These are phyloP conservation scores for Pseudomyrmex gracilis DNA, from an alignment of 1,140 invertebrate genomes.

Conservation along the genomic window DNA sequence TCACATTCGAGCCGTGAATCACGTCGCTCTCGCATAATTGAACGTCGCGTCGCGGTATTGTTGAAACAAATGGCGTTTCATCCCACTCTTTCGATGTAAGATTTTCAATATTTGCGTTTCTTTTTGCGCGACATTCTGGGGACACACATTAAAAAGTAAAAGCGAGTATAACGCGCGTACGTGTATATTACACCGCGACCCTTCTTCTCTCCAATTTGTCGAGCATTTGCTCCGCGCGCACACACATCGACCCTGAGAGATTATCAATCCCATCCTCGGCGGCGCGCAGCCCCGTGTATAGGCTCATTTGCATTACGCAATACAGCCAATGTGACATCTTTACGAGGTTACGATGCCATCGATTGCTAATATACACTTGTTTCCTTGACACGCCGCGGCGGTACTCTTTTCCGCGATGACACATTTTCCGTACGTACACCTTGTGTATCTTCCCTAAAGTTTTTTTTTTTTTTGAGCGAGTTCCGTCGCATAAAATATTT, in stretches of 20 bases:
- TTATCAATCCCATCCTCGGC: conserved; percentile 45
- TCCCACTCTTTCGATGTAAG: not conserved
- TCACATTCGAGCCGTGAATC: not conserved
- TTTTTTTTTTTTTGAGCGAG: no score
- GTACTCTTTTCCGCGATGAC: no score
- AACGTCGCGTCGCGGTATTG: not conserved
- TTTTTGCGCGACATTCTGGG: not conserved
- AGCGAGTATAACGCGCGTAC: not conserved
- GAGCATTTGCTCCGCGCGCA: conserved; percentile 21
- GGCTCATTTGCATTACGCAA: conserved; percentile 15
- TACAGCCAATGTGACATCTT: conserved; percentile 2
- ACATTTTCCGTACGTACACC: no score
- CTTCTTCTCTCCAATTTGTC: conserved; percentile 36
- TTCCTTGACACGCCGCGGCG: no score
- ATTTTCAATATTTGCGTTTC: conserved; percentile 10
- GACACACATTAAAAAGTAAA: conserved; percentile 48
- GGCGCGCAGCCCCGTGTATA: conserved; percentile 24
- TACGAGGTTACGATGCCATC: conserved; percentile 26
- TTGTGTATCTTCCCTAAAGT: no score
- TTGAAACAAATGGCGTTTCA: conserved; percentile 18
- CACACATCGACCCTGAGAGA: conserved; percentile 46
- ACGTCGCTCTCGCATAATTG: no score
- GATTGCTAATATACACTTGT: conserved; percentile 24
- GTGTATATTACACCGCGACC: not conserved
- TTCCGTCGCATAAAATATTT: no score